Evolutionary conservation across 2,797 vertebrate genomes (phyloP).

Genomic region (Clarias laeviceps): DNA sequence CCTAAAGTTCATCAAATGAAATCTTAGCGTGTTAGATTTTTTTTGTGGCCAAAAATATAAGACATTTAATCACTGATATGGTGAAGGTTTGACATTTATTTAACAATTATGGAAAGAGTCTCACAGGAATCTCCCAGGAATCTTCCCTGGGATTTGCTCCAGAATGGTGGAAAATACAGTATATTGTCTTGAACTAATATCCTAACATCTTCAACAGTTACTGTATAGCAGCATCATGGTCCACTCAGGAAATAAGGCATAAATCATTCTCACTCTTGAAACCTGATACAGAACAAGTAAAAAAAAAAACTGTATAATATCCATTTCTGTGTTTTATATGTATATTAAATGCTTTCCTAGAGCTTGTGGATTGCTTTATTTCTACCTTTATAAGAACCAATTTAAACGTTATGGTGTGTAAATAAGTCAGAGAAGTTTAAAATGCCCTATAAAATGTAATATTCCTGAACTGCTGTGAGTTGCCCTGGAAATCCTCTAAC

Average conservation of each 20-base stretch:
- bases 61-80: neutral
- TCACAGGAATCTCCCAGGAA: neutral
- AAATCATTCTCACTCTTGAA: constrained; percentile 11
- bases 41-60: neutral
- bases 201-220: neutral
- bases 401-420: neutral
- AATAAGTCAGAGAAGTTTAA: neutral
- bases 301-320: neutral
- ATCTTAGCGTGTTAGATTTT: too few relatives aligned
- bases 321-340: neutral
- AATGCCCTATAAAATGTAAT: neutral
- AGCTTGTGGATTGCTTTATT: neutral
- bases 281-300: neutral
- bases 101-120: neutral
- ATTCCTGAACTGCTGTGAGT: neutral
- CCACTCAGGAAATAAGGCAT: neutral
- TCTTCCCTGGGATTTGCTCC: too few relatives aligned
- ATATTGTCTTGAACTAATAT: neutral
- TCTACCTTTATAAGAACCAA: neutral
- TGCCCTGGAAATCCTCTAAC: neutral
- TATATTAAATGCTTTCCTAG: neutral
- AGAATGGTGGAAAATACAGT: neutral
- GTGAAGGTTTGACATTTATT: neutral
- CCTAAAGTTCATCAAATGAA: too few relatives aligned
- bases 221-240: neutral